Percentiles rank a stretch among this genome's conserved stretches.
Evolutionary conservation across 2,797 vertebrate genomes (phyloP).

Genomic region (Eupleurogrammus muticus): DNA sequence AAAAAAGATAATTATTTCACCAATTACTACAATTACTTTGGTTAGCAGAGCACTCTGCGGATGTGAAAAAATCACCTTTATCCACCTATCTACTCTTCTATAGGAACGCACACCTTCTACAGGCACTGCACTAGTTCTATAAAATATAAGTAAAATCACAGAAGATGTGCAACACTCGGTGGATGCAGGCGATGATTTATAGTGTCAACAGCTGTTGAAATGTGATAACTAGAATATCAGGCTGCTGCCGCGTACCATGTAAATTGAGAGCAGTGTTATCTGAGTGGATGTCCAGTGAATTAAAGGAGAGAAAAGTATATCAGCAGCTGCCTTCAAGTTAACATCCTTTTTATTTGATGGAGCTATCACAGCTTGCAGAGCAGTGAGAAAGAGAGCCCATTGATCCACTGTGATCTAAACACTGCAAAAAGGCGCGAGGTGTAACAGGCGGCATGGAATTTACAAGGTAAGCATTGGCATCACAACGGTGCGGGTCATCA

Average conservation of each 20-base stretch:
- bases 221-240: background rate
- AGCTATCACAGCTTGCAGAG: slow-evolving; percentile 18
- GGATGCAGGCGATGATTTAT: too few relatives aligned
- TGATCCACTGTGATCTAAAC: slow-evolving; percentile 67
- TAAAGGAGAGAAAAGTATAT: slow-evolving; percentile 33
- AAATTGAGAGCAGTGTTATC: slow-evolving; percentile 11
- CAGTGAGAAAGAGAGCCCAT: slow-evolving; percentile 51
- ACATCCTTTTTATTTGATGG: background rate
- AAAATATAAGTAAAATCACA: too few relatives aligned
- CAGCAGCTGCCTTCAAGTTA: slow-evolving; percentile 43
- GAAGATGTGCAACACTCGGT: too few relatives aligned
- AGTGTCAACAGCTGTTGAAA: background rate
- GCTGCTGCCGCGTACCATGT: slow-evolving; percentile 4
- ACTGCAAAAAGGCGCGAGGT: slow-evolving; percentile 60
- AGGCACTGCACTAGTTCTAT: too few relatives aligned
- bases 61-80: too few relatives aligned
- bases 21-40: too few relatives aligned
- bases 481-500: slow-evolving; percentile 76
- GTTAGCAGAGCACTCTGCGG: too few relatives aligned
- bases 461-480: slow-evolving; percentile 73
- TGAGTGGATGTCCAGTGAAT: slow-evolving; percentile 19
- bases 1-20: too few relatives aligned
- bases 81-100: too few relatives aligned
- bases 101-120: too few relatives aligned
- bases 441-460: slow-evolving; percentile 69